Conservation (phyloP, 2,113 vertebrate genomes). For the Marcusenius ussheri region DNA sequence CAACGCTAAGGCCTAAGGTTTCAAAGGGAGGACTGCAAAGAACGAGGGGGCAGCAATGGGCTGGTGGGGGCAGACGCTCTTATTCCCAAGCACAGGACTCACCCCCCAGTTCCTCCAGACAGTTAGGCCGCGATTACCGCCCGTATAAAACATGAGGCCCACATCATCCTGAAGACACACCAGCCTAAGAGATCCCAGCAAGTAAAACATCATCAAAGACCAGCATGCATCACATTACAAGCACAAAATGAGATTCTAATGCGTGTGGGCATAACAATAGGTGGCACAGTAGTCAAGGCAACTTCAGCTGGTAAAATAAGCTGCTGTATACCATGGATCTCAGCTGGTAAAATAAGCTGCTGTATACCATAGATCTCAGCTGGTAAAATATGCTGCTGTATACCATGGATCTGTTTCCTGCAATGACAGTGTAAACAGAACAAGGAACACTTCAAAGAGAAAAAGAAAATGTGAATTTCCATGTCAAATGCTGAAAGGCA, state of each 20-base stretch:
- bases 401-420: neutral
- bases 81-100: too few relatives aligned
- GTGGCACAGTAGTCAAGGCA: neutral
- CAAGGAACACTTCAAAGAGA: neutral
- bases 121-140: too few relatives aligned
- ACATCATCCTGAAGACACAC: too few relatives aligned
- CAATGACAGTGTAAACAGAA: neutral
- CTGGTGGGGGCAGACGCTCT: too few relatives aligned
- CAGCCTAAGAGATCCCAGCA: neutral
- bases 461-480: neutral
- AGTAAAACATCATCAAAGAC: neutral
- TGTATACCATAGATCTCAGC: neutral
- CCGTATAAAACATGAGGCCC: too few relatives aligned
- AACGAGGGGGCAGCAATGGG: too few relatives aligned
- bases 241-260: neutral
- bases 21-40: too few relatives aligned
- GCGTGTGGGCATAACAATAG: neutral
- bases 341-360: neutral
- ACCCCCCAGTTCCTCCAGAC: too few relatives aligned
- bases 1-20: too few relatives aligned
- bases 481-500: neutral
- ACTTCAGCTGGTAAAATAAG: neutral
- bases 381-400: neutral
- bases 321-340: neutral
- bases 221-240: neutral